phyloP scores from a whole-genome alignment of 2,888 invertebrate genomes.

The Teleiodes luculella region DNA sequence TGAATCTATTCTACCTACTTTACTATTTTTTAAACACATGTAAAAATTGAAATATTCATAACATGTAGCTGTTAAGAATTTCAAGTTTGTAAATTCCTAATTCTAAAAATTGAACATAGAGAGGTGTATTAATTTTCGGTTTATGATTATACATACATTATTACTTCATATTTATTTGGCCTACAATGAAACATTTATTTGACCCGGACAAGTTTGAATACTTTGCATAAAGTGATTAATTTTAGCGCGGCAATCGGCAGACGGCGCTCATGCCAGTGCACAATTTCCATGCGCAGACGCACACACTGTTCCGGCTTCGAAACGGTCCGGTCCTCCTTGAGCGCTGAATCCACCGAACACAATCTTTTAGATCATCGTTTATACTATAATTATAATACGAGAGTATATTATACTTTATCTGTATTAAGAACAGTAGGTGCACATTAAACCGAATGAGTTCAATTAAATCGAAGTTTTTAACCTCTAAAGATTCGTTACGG shows the following conservation, averaged over 20 bases:
- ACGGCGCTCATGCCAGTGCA: constrained; percentile 35
- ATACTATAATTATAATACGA: constrained; percentile 21
- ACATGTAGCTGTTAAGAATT: no score
- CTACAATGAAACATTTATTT: background rate
- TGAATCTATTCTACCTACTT: no score
- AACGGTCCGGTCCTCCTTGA: constrained; percentile 75
- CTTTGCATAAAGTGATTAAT: constrained; percentile 7
- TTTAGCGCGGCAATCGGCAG: constrained; percentile 16
- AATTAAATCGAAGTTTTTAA: background rate
- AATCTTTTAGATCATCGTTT: constrained; percentile 64
- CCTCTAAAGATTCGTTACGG: constrained; percentile 4
- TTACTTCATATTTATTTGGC: no score
- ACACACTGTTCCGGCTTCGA: constrained; percentile 65
- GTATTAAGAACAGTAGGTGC: constrained; percentile 6
- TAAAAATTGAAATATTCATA: no score
- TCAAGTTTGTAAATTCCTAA: no score
- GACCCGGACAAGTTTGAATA: constrained; percentile 6
- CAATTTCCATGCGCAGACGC: constrained; percentile 45
- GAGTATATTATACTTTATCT: constrained; percentile 1
- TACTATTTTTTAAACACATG: no score
- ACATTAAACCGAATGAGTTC: background rate
- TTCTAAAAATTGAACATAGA: no score
- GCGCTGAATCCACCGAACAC: constrained; percentile 51
- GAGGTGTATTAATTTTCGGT: no score
- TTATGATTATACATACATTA: no score